These are phyloP conservation scores for Bombyx mori DNA, from an alignment of 1,140 invertebrate species.

Conservation along the genomic window ASM3026992v2 NC_085114.1:10104001-10104500, in stretches of 20 bases:
- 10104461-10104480: slow-evolving; percentile 77
- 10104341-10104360: slow-evolving; percentile 62
- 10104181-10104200: slow-evolving; percentile 45
- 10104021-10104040: no score
- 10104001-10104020: no score
- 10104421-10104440: slow-evolving; percentile 41
- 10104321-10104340: slow-evolving; percentile 39
- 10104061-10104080: no score
- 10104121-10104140: slow-evolving; percentile 25
- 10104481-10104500: slow-evolving; percentile 86
- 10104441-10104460: slow-evolving; percentile 60
- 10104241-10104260: slow-evolving; percentile 26
- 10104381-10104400: slow-evolving; percentile 36
- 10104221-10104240: slow-evolving; percentile 21
- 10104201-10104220: slow-evolving; percentile 21
- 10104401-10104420: slow-evolving; percentile 44
- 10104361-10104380: slow-evolving; percentile 50
- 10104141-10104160: slow-evolving; percentile 5
- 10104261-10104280: slow-evolving; percentile 24
- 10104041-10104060: no score
- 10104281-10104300: slow-evolving; percentile 52
- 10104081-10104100: no score
- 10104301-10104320: slow-evolving; percentile 46
- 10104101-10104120: no score
- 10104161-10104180: slow-evolving; percentile 42